These are phyloP conservation scores for Euzophera pinguis DNA, from an alignment of 2,888 invertebrate genomes.

Conservation along the genomic window DNA sequence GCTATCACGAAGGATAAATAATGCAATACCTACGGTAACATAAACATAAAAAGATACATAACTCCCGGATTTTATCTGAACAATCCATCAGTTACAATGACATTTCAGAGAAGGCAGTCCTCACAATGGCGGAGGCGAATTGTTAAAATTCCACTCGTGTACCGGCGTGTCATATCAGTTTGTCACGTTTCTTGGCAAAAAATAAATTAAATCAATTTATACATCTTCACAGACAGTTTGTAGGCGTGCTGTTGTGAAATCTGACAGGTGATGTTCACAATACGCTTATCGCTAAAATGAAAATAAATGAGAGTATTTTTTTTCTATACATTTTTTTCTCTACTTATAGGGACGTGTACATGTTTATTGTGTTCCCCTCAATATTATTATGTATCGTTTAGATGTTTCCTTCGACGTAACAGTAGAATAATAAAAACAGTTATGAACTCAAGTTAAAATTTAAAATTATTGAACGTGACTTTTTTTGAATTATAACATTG, in stretches of 20 bases:
- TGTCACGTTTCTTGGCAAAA: slow-evolving; percentile 22
- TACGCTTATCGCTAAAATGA: slow-evolving; percentile 45
- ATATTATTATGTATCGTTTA: no score
- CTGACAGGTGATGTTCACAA: slow-evolving; percentile 66
- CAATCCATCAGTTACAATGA: not conserved
- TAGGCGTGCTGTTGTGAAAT: slow-evolving; percentile 46
- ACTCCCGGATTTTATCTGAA: not conserved
- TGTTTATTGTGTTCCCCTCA: no score
- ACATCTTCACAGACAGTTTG: slow-evolving; percentile 21
- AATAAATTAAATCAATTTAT: slow-evolving; percentile 48
- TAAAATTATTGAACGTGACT: no score
- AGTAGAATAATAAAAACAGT: no score
- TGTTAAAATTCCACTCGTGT: slow-evolving; percentile 31
- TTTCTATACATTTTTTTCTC: slow-evolving; percentile 49
- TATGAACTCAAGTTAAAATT: no score
- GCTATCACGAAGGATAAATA: slow-evolving; percentile 44
- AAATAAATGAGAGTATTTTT: slow-evolving; percentile 68
- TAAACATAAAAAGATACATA: slow-evolving; percentile 36
- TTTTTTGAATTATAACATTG: no score
- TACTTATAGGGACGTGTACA: no score
- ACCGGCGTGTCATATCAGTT: slow-evolving; percentile 25
- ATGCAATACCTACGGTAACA: slow-evolving; percentile 33
- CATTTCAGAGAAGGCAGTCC: not conserved
- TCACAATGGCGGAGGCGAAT: not conserved
- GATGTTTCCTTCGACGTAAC: no score